Base-by-base conservation (phyloP, 2,797 vertebrate genomes). In the Triplophysa yarkandensis region DNA sequence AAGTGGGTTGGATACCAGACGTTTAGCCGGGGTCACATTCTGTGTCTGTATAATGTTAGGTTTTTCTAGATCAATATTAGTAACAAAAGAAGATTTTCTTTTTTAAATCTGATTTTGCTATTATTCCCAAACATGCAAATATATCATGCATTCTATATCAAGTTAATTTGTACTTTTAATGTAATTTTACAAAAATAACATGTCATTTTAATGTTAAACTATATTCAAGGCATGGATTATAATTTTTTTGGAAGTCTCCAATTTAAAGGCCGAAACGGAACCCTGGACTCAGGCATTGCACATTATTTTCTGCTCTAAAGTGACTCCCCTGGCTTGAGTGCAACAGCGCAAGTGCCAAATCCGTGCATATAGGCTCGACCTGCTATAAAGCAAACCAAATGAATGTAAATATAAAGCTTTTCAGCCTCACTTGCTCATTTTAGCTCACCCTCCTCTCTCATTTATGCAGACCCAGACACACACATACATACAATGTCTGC, bases 291-390 rank as follows among this genome's bases (percentile, higher is more conserved):
- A 70, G 5, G 85, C 77, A 71, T 74, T 61, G 55, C 55, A 81
- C 81, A 78, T 78, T 68, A 67, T 78, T 34, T 52, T 82, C 86
- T 84, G 74, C 67, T 36, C 75, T 72, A 73, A 75, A 58, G 71
- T 75, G 62, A 75, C 71, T 23, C 28, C 17, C 16, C 44, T 71
- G 77, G 66, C 62, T 62, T n/a, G 55, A 52, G 36, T 7, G 14
- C 2, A 75, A 60, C 21, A 23, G 19, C 55, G 34, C 55, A 34
- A 60, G 41, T 60, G 55, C 68, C 68, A 71, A 71, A 71, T 27
- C 60, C 68, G 0, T 60, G n/a, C n/a, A 36, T 14, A 34, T 34
- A 46, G 28, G 58, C 41, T 55, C 19, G 3, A 61, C 3, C 28
- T 13, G 14, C 55, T 34, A 71, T 61, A 71, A 58, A 71, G 41